Evolutionary conservation across 2,797 vertebrate genomes (phyloP), one percentile per base, ranked within the genome.

Genomic region (Tragelaphus eurycerus): DNA sequence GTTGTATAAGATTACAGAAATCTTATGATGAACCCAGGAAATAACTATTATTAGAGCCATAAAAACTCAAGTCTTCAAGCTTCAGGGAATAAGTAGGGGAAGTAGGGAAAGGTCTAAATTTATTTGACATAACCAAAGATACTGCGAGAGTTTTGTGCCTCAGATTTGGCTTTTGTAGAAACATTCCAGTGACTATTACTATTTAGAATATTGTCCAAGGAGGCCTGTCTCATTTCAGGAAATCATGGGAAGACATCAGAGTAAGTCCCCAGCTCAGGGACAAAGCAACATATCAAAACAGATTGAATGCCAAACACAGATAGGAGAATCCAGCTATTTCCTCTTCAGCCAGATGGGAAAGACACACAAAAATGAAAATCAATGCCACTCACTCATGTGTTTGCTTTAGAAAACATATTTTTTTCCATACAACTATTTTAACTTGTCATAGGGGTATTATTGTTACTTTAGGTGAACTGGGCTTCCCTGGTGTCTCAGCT

Each of bases 1-100:
- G 25, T 48, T 95, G 89, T 54, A 82, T 55, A 83, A 96, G 81
- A 89, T 81, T 31, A 86, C 34, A 50, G 31, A 89, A 92, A 92
- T 46, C 46, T 78, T 57, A 78, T 57, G 16, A 55, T 89, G 90
- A 96, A 93, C 64, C 93, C 34, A 95, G 71, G 62, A 84, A 97
- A 96, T 9, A 78, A 25, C 57, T 92, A 93, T 93, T 89, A 25
- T 74, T 74, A 82, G 52, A 71, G 14, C 60, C 31, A 67, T 71
- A 84, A 93, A 89, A 38, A 38, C 29, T 82, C 86, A 93, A 92
- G 34, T 78, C 52, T 97, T 92, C 86, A 96, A 89, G 74, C 90
- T 89, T 93, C 64, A 79, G 46, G 57, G 74, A 92, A 64, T 89
- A 93, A 76, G n/a, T 19, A 85, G 62, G 23, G 31, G 21, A 93